Conservation (phyloP, 2,797 vertebrate species). For the Gorsachius magnificus region DNA sequence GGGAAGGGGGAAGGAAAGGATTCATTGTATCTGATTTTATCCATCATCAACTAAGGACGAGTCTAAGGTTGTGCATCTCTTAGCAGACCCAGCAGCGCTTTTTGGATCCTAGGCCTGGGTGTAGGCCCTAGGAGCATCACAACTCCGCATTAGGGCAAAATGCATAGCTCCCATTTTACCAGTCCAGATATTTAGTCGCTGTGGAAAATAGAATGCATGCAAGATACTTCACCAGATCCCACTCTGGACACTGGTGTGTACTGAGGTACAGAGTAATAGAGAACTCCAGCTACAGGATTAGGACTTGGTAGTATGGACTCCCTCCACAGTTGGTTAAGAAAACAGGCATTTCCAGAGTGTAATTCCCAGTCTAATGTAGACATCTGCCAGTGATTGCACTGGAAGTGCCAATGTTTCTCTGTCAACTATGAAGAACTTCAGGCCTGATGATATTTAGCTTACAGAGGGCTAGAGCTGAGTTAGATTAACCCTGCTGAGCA, state of each 20-base stretch:
- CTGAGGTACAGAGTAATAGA: background rate
- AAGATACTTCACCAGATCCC: background rate
- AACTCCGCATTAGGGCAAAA: background rate
- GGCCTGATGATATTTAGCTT: background rate
- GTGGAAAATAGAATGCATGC: background rate
- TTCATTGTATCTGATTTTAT: background rate
- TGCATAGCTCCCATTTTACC: background rate
- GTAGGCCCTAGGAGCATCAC: background rate
- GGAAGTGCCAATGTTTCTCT: background rate
- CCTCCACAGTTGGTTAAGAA: background rate
- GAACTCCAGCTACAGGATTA: background rate
- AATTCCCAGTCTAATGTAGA: background rate
- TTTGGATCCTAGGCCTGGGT: background rate
- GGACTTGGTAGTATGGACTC: background rate
- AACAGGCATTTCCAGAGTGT: background rate
- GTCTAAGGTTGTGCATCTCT: background rate
- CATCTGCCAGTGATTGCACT: background rate
- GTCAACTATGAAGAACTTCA: background rate
- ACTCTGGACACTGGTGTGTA: fast-evolving
- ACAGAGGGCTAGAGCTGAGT: background rate
- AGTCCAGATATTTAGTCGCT: background rate
- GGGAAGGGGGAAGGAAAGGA: background rate
- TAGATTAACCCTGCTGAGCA: background rate
- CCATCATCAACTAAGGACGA: background rate
- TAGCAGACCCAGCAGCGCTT: background rate